Evolutionary conservation across 2,888 invertebrate species (phyloP), one percentile per base, ranked within the genome.

Genomic region (Tineola bisselliella): DNA sequence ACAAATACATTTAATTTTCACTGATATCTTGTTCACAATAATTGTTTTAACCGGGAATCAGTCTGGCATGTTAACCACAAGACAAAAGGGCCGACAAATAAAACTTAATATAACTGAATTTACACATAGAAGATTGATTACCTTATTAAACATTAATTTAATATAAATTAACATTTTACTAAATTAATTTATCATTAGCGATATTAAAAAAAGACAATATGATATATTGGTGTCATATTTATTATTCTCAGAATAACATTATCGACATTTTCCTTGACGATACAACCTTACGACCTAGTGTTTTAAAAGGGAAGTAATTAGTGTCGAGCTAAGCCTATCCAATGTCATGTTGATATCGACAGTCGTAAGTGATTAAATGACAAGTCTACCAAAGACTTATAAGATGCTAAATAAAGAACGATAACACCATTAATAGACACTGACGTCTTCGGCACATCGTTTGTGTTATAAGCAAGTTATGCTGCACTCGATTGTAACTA

Each of bases 381-480:
- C 38, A 38, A 38, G 38, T 38, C 38, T 38, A 38, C 38, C 10
- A 10, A 4, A 38, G n/a, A 38, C 38, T 38, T 54, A 54, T 54
- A 25, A 25, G 19, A 54, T 25, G 54, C 54, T 54, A 76, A 79
- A 79, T 79, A 79, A 75, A 77, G 73, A 77, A 76, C 70, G 69
- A 77, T 74, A 76, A 77, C 71, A 73, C 81, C 77, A 72, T 78
- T 77, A 78, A 80, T 76, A 78, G 76, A 67, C 69, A 69, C 73
- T 73, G 74, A 79, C 76, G 74, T 80, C 80, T 79, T 79, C 75
- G 69, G 70, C 66, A 69, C 73, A 73, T 71, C 72, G 69, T 68
- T 68, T 73, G 70, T 73, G 31, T 58, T 33, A 33, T 58, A 58
- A 58, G 54, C 25, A 5, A 4, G 54, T 54, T 48, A 48, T 48